phyloP scores from a whole-genome alignment of 1,140 invertebrate genomes.

The Bombyx mandarina region DNA sequence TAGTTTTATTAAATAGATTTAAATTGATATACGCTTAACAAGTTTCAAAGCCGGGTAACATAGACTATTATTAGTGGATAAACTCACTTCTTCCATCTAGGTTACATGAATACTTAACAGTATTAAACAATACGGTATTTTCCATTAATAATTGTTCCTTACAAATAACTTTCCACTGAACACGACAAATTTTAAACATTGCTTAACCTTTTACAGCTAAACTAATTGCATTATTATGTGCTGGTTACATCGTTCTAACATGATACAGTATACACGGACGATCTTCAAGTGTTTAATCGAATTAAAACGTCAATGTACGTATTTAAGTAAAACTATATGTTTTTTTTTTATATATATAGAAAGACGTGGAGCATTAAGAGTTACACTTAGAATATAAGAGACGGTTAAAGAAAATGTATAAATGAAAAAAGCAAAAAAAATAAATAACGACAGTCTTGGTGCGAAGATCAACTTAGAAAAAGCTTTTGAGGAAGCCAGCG shows the following conservation, averaged over 20 bases:
- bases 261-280: too few relatives aligned
- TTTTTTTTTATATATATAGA: slow-evolving; percentile 11
- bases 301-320: neutral
- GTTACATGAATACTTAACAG: slow-evolving; percentile 65
- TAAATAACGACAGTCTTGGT: slow-evolving; percentile 62
- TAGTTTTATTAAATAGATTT: slow-evolving; percentile 37
- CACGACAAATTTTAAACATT: slow-evolving; percentile 61
- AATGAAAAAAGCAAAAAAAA: slow-evolving; percentile 61
- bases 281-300: too few relatives aligned
- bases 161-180: slow-evolving; percentile 65
- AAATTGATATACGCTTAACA: slow-evolving; percentile 61
- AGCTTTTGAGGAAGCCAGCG: slow-evolving; percentile 90
- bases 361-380: slow-evolving; percentile 44
- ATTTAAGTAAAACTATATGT: neutral
- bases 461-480: slow-evolving; percentile 80
- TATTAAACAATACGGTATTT: slow-evolving; percentile 49
- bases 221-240: slow-evolving; percentile 67
- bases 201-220: slow-evolving; percentile 53
- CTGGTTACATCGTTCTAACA: slow-evolving; percentile 33
- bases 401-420: slow-evolving; percentile 51
- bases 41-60: slow-evolving; percentile 61
- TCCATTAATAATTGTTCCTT: slow-evolving; percentile 40
- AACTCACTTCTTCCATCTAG: slow-evolving; percentile 57
- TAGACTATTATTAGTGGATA: slow-evolving; percentile 51
- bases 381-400: slow-evolving; percentile 38